Evolutionary conservation across 2,113 vertebrate genomes (phyloP), one percentile per base, ranked within the genome.

Genomic region (Spilogale gracilis): DNA sequence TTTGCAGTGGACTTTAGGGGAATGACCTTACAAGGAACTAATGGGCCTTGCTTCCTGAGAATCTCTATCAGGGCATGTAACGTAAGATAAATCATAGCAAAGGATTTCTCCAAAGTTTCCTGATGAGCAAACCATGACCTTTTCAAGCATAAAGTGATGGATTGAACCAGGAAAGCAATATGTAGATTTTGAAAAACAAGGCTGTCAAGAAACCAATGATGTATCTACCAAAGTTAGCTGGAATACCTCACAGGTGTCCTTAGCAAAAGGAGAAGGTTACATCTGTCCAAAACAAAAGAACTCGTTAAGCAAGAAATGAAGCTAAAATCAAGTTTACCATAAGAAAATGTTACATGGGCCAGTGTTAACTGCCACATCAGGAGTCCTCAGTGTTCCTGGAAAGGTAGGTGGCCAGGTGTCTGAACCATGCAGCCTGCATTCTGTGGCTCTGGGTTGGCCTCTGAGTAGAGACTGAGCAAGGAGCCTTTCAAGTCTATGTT

Each of bases 61-160:
- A 87, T 95, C 96, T 91, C 93, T 89, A 89, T 63, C 63, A 81
- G 74, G 52, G 50, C 94, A 81, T 71, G 61, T 16, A 87, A 79
- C 61, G 23, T 76, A 96, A 76, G 76, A 94, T 94, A 96, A 98
- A 97, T 98, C 89, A 97, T 0, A 94, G 83, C 48, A 56, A 84
- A 93, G 54, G 69, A 93, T 87, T 93, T 96, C 89, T 90, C 92
- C 94, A 52, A 96, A 71, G 38, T 92, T 88, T 96, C 74, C 79
- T 92, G 93, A 89, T 94, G 86, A 92, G 32, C 80, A 69, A 97
- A 76, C 43, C 32, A 67, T 81, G 79, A 97, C 96, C 97, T 97
- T 97, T 95, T 90, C 96, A 61, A 96, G 86, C 56, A 6, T 69
- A 79, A 96, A 95, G 76, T 90, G 95, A 97, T 96, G n/a, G 80